Evolutionary conservation across 1,140 invertebrate species (phyloP).

Genomic region (Formica exsecta): DNA sequence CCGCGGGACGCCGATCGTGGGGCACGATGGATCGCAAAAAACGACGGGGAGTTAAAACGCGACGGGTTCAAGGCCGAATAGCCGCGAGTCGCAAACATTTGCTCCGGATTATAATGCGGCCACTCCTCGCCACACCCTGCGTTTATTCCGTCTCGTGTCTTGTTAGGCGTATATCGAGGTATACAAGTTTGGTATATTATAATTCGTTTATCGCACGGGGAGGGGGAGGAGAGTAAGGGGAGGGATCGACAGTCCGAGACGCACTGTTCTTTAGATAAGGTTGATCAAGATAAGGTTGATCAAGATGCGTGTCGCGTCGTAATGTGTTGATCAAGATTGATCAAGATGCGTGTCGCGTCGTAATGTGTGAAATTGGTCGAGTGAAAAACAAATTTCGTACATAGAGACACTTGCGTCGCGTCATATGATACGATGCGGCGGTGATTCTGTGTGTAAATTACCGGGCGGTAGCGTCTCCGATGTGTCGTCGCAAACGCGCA

Average conservation of each 20-base stretch:
- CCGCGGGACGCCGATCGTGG: not conserved
- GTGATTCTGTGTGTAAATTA: conserved; percentile 14
- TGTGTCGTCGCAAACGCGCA: conserved; percentile 41
- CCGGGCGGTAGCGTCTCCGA: conserved; percentile 22
- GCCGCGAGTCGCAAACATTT: conserved; percentile 44
- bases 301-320: not conserved
- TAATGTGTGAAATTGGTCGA: conserved; percentile 29
- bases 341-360: conserved; percentile 28
- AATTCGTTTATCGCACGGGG: conserved; percentile 71
- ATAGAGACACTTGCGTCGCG: not conserved
- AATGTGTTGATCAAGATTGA: no score
- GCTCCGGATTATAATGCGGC: conserved; percentile 67
- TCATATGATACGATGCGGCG: not conserved
- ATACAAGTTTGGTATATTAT: conserved; percentile 52
- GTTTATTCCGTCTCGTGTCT: conserved; percentile 63
- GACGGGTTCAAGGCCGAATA: conserved; percentile 71
- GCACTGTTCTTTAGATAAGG: not conserved
- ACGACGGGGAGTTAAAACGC: conserved; percentile 47
- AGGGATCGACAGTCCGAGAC: not conserved
- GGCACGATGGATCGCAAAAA: not conserved
- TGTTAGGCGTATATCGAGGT: conserved; percentile 60
- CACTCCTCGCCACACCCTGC: conserved; percentile 75
- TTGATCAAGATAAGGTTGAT: not conserved
- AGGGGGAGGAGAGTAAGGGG: no score
- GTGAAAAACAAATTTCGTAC: conserved; percentile 38